Evolutionary conservation across 2,797 vertebrate genomes (phyloP).

Genomic region (Amblyraja radiata): DNA sequence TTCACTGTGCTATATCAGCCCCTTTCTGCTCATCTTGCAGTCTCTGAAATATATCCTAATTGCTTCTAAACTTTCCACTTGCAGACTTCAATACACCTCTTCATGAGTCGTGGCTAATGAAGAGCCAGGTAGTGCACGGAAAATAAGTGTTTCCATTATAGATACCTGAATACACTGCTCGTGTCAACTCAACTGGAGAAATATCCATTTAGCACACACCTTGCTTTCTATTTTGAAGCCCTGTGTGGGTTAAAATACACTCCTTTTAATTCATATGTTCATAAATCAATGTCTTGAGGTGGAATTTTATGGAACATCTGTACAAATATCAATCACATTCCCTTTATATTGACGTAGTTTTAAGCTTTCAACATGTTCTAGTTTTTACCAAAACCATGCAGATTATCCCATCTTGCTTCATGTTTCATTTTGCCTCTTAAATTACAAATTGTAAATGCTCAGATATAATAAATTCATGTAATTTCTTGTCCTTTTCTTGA

Average conservation of each 20-base stretch:
- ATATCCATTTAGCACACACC: too few species aligned
- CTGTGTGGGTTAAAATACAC: too few species aligned
- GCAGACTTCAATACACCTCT: background rate
- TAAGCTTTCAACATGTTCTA: background rate
- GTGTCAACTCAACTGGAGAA: background rate
- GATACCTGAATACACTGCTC: background rate
- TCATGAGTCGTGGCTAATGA: background rate
- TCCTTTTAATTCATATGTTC: too few species aligned
- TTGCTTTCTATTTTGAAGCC: too few species aligned
- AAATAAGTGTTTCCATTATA: background rate
- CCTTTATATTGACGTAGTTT: background rate
- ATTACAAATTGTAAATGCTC: background rate
- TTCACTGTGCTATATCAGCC: background rate
- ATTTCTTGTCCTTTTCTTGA: background rate
- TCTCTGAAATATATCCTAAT: background rate
- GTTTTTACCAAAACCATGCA: background rate
- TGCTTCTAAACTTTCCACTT: background rate
- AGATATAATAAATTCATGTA: background rate
- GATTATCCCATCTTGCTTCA: background rate
- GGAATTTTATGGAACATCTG: too few species aligned
- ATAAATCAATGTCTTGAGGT: too few species aligned
- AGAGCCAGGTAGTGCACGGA: background rate
- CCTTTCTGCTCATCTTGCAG: background rate
- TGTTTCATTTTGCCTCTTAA: background rate
- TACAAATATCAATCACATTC: background rate